Conservation (phyloP, 2,888 invertebrate species). For the Watsonalla binaria region DNA sequence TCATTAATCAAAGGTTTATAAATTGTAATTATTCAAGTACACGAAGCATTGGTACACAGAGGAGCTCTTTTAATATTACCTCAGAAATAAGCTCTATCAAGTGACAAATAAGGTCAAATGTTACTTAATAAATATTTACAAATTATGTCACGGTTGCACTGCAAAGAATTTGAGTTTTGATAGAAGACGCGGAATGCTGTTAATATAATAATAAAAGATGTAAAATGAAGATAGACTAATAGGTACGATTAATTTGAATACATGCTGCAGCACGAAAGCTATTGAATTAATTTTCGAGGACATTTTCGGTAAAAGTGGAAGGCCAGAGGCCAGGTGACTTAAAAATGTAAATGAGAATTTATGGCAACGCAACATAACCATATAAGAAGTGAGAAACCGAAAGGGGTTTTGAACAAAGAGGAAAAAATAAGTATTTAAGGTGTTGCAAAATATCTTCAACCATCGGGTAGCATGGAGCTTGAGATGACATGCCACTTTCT, state of each 20-base stretch:
- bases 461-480: conserved; percentile 28
- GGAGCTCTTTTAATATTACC: conserved; percentile 12
- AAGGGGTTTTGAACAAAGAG: conserved; percentile 21
- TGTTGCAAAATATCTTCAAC: conserved; percentile 47
- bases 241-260: conserved; percentile 4
- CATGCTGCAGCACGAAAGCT: conserved; percentile 15
- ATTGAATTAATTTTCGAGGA: conserved; percentile 6
- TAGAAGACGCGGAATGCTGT: not conserved
- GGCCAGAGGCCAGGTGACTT: conserved; percentile 30
- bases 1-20: conserved; percentile 47
- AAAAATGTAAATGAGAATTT: conserved; percentile 36
- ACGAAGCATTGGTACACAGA: conserved; percentile 28
- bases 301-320: conserved; percentile 21
- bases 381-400: conserved; percentile 24
- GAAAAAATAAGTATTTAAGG: conserved; percentile 47
- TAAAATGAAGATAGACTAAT: conserved; percentile 12
- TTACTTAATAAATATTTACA: conserved; percentile 20
- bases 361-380: conserved; percentile 23
- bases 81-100: conserved; percentile 12
- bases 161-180: not conserved
- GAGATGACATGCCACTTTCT: conserved; percentile 66
- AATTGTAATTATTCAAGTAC: conserved; percentile 35
- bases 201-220: not conserved
- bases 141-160: conserved; percentile 11
- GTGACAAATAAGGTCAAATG: conserved; percentile 18